Conservation (phyloP, 1,140 invertebrate genomes). For the Kradibia gibbosae region DNA sequence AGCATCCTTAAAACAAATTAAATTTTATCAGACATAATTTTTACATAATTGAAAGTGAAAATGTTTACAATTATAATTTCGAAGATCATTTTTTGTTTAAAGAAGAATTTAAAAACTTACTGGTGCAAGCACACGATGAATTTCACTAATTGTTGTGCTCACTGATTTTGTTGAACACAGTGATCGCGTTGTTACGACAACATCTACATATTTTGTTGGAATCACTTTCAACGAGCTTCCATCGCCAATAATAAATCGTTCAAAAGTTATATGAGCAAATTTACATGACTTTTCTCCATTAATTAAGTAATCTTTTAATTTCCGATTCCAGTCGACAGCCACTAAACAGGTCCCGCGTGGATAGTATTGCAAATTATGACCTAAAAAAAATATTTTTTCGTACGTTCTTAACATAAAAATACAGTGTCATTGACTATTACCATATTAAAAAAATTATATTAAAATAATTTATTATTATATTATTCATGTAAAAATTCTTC, state of each 20-base stretch:
- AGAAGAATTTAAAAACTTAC: conserved; percentile 54
- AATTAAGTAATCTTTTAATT: conserved; percentile 61
- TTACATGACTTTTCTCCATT: conserved; percentile 58
- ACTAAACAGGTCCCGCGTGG: conserved; percentile 63
- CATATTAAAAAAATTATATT: too few species aligned
- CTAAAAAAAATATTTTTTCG: conserved; percentile 53
- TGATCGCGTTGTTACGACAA: conserved; percentile 65
- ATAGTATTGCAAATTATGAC: conserved; percentile 67
- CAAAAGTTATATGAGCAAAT: conserved; percentile 63
- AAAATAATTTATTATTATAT: too few species aligned
- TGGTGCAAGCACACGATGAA: conserved; percentile 62
- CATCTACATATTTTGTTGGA: conserved; percentile 59
- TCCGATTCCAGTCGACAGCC: conserved; percentile 64
- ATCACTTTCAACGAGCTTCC: conserved; percentile 61
- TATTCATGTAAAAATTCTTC: too few species aligned
- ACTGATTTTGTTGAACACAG: conserved; percentile 63
- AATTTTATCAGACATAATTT: too few species aligned
- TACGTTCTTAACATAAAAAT: too few species aligned
- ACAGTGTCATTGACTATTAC: too few species aligned
- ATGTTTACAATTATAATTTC: not conserved
- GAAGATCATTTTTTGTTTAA: not conserved
- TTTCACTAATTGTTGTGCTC: conserved; percentile 59
- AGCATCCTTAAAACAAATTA: too few species aligned
- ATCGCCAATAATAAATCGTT: conserved; percentile 63
- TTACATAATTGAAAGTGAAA: too few species aligned